These are phyloP conservation scores for Phortica variegata DNA, from an alignment of 1,140 invertebrate species.

Conservation along the genomic window DNA sequence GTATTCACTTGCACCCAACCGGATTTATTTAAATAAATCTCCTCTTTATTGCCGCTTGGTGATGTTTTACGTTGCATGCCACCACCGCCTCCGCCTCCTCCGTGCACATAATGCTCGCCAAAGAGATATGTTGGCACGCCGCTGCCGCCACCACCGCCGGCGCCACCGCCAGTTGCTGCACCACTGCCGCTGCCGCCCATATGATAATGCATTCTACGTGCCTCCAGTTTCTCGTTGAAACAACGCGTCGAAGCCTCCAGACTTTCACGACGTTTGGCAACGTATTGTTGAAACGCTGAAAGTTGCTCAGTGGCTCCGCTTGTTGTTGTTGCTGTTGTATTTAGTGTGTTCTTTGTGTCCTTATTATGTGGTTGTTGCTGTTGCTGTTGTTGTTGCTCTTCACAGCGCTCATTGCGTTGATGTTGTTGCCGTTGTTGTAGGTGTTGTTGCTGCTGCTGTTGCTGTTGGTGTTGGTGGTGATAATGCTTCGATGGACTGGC, in stretches of 20 bases:
- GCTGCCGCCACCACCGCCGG: slow-evolving; percentile 1
- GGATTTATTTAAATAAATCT: slow-evolving; percentile 55
- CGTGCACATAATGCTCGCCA: slow-evolving; percentile 35
- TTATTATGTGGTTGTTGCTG: slow-evolving; percentile 9
- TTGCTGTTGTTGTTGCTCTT: slow-evolving; percentile 15
- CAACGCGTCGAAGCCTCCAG: slow-evolving; percentile 48
- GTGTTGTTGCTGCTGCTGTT: too few species aligned
- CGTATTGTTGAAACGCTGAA: slow-evolving; percentile 48
- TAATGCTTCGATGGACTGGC: slow-evolving; percentile 41
- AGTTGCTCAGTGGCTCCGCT: slow-evolving; percentile 20
- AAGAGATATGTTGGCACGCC: slow-evolving; percentile 50
- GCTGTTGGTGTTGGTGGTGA: slow-evolving; percentile 22
- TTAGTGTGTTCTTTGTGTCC: not conserved
- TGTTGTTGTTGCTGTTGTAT: slow-evolving; percentile 14
- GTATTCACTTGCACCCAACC: slow-evolving; percentile 56
- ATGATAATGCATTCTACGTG: slow-evolving; percentile 53
- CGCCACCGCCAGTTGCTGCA: slow-evolving; percentile 4
- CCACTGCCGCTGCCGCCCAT: slow-evolving; percentile 28
- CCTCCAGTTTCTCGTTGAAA: slow-evolving; percentile 55
- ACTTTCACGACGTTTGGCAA: slow-evolving; percentile 50
- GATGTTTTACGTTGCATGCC: slow-evolving; percentile 27
- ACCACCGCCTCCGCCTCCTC: not conserved
- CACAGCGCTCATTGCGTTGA: not conserved
- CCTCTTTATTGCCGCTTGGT: slow-evolving; percentile 36
- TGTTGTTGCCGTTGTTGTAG: slow-evolving; percentile 2